Base-by-base conservation (phyloP, 2,888 invertebrate species). In the Trachelus tabidus region DNA sequence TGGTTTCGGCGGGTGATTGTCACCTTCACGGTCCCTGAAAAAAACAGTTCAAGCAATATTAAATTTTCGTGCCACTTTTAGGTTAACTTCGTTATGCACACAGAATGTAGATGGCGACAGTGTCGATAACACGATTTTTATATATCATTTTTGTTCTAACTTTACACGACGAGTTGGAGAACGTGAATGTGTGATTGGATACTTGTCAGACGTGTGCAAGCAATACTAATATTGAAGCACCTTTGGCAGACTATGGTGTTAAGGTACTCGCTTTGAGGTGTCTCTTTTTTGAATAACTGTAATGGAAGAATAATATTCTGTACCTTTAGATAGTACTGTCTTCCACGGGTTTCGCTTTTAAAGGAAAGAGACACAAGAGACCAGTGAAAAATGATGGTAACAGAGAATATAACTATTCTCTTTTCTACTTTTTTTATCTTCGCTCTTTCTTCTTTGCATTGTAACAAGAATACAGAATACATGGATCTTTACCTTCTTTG, bases 291-390 rank as follows among this genome's bases (percentile, higher is more conserved):
- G 23, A 56, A 56, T 56, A 6, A 56, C 56, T 56, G 6, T 56
- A 56, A 56, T 56, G 56, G 23, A 56, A 9, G 56, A 56, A 56
- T 56, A 56, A 84, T 81, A 77, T 83, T 85, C 79, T 86, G 87
- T 90, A 90, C 90, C 90, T 90, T 56, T 90, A 90, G 84, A 88
- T 89, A 87, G 89, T 88, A 90, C 85, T 88, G 85, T 89, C 89
- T 89, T 90, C 90, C 88, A 88, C 84, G 81, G 89, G 88, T 89
- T 89, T 90, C 81, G 89, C 90, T 90, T 90, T 90, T 85, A 69
- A 75, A 76, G 69, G 33, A 33, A 34, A 75, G 33, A 37, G 69
- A 69, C 12, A 68, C 35, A 76, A 23, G 31, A 69, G 23, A 69
- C 15, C 31, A 35, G 12, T 37, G 31, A 15, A 68, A 15, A 37